These are phyloP conservation scores for Allophyes oxyacanthae DNA, from an alignment of 2,888 invertebrate genomes.

Conservation along the genomic window DNA sequence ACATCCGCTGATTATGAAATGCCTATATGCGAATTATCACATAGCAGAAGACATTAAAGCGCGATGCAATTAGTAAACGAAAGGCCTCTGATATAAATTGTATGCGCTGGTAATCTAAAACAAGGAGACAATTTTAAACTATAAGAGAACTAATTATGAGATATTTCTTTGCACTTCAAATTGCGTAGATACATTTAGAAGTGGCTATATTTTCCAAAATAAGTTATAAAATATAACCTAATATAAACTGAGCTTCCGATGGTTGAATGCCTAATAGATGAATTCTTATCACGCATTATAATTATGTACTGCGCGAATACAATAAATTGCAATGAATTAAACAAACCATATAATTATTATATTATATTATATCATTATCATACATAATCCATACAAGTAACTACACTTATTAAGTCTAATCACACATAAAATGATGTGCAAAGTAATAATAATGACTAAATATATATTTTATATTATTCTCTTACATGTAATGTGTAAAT, in stretches of 20 bases:
- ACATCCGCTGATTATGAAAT: conserved; percentile 31
- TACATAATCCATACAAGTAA: conserved; percentile 13
- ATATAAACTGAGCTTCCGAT: conserved; percentile 49
- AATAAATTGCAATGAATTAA: conserved; percentile 25
- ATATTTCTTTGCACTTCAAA: conserved; percentile 47
- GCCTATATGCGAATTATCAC: conserved; percentile 29
- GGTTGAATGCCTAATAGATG: conserved; percentile 42
- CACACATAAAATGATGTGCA: conserved; percentile 70
- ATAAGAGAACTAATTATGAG: conserved; percentile 26
- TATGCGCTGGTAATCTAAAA: conserved; percentile 39
- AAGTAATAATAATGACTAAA: conserved; percentile 66
- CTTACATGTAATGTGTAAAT: conserved; percentile 72
- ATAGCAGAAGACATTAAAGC: conserved; percentile 20
- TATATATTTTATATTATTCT: conserved; percentile 74
- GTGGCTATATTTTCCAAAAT: conserved; percentile 14
- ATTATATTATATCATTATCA: no score
- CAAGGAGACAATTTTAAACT: conserved; percentile 39
- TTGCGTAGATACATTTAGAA: conserved; percentile 17
- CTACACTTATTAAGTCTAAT: conserved; percentile 60
- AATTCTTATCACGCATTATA: conserved; percentile 27
- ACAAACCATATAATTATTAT: conserved; percentile 18
- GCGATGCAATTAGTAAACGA: conserved; percentile 34
- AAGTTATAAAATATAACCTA: conserved; percentile 11
- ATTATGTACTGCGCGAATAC: conserved; percentile 20
- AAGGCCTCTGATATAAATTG: conserved; percentile 48